Percentiles rank a stretch among this genome's conserved stretches.
Evolutionary conservation across 2,888 invertebrate species (phyloP).

Genomic region (Hipparchia sbordonii): DNA sequence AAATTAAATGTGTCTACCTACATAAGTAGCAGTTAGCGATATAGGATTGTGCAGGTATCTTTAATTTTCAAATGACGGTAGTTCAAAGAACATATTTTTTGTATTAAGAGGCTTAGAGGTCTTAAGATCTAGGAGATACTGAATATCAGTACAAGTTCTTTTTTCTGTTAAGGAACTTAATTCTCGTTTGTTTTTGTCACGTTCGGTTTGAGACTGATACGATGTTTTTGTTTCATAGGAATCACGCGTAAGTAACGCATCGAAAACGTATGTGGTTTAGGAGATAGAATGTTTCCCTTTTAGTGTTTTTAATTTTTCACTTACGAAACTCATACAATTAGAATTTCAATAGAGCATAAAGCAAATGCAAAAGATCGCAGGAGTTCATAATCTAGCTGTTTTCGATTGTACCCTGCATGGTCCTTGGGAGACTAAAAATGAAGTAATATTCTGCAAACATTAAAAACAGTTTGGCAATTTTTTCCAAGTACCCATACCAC

Average conservation of each 20-base stretch:
- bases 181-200: slow-evolving; percentile 48
- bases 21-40: no score
- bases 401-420: slow-evolving; percentile 65
- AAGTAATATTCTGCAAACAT: slow-evolving; percentile 36
- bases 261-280: slow-evolving; percentile 64
- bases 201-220: slow-evolving; percentile 64
- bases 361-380: slow-evolving; percentile 28
- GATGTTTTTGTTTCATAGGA: slow-evolving; percentile 81
- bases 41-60: no score
- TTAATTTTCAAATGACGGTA: neutral
- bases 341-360: slow-evolving; percentile 26
- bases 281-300: slow-evolving; percentile 65
- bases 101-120: no score
- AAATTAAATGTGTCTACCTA: no score
- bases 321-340: slow-evolving; percentile 30
- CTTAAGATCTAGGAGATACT: no score
- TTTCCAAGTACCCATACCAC: slow-evolving; percentile 37
- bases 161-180: slow-evolving; percentile 36
- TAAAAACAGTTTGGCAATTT: slow-evolving; percentile 37
- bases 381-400: slow-evolving; percentile 42
- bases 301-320: slow-evolving; percentile 52
- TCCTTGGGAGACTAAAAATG: slow-evolving; percentile 36
- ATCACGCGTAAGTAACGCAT: slow-evolving; percentile 80
- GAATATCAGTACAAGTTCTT: neutral
- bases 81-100: no score